Conservation (phyloP, 2,888 invertebrate species). For the Hirtodrosophila duncani region DNA sequence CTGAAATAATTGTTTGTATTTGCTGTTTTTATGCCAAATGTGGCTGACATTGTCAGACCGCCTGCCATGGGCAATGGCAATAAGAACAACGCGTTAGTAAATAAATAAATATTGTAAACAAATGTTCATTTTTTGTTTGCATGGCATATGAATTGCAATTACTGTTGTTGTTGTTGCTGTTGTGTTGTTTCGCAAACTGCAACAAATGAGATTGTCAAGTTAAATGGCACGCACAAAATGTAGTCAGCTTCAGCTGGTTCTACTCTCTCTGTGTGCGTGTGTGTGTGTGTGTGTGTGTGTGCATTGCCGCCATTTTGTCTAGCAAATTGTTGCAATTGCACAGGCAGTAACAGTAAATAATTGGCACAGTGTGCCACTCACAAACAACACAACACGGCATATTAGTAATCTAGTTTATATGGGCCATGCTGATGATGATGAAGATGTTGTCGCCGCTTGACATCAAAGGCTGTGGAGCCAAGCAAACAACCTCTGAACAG, state of each 20-base stretch:
- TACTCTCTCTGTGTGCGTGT: neutral
- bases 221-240: constrained; percentile 58
- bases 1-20: constrained; percentile 20
- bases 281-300: constrained; percentile 7
- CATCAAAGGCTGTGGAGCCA: no score
- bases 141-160: constrained; percentile 45
- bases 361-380: constrained; percentile 37
- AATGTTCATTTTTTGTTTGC: constrained; percentile 53
- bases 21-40: constrained; percentile 2
- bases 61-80: constrained; percentile 32
- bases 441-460: no score
- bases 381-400: constrained; percentile 64
- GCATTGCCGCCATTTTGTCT: constrained; percentile 64
- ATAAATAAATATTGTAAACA: constrained; percentile 60
- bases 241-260: constrained; percentile 28
- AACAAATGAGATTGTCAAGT: constrained; percentile 64
- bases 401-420: constrained; percentile 53
- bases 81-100: constrained; percentile 43
- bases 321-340: constrained; percentile 54
- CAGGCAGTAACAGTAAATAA: constrained; percentile 54
- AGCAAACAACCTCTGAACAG: no score
- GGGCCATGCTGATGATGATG: no score
- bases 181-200: constrained; percentile 31
- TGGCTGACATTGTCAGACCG: constrained; percentile 35
- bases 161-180: constrained; percentile 11